These are phyloP conservation scores for Nymphalis c-album DNA, from an alignment of 2,888 invertebrate genomes.

Conservation along the genomic window DNA sequence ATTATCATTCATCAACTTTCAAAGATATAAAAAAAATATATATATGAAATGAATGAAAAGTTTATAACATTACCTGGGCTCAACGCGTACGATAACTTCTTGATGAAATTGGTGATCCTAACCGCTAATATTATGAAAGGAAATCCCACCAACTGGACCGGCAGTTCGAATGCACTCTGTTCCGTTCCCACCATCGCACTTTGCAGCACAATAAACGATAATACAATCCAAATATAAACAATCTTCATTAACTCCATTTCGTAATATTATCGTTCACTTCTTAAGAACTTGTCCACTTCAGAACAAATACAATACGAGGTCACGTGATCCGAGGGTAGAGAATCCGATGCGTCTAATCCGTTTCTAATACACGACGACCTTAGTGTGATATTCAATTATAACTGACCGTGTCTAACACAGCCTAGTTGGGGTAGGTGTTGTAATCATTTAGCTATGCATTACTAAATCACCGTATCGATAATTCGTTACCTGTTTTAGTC, in stretches of 20 bases:
- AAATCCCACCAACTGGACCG: constrained; percentile 91
- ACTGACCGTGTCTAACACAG: constrained; percentile 63
- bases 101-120: constrained; percentile 89
- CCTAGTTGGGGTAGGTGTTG: constrained; percentile 56
- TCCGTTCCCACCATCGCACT: constrained; percentile 62
- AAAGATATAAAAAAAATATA: too few relatives aligned
- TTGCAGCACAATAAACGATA: constrained; percentile 63
- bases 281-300: constrained; percentile 1
- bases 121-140: constrained; percentile 91
- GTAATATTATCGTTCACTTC: background rate
- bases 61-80: constrained; percentile 85
- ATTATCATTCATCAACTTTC: too few relatives aligned
- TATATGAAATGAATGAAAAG: background rate
- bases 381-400: constrained; percentile 58
- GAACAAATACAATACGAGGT: background rate
- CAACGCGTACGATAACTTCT: constrained; percentile 90
- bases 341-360: constrained; percentile 16
- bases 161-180: constrained; percentile 86
- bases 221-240: constrained; percentile 60
- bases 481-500: constrained; percentile 38
- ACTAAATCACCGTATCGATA: constrained; percentile 52
- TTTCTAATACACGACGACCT: constrained; percentile 59
- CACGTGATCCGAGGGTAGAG: constrained; percentile 1
- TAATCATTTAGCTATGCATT: constrained; percentile 56
- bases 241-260: constrained; percentile 67